These are phyloP conservation scores for Capitella teleta DNA, from an alignment of 1,140 invertebrate genomes.

Conservation along the genomic window DNA sequence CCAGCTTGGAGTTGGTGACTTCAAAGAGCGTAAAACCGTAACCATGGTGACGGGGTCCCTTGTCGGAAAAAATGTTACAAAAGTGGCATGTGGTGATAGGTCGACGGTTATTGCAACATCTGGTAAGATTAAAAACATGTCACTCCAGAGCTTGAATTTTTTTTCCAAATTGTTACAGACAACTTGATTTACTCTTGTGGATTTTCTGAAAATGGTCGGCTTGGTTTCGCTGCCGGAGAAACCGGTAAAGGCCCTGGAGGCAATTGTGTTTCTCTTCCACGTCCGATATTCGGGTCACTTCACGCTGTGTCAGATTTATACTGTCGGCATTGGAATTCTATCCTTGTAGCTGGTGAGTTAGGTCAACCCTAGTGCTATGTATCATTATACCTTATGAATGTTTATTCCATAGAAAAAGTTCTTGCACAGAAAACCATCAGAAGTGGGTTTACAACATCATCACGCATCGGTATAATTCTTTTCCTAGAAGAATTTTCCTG, in stretches of 20 bases:
- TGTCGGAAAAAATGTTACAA: conserved; percentile 32
- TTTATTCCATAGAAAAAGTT: no score
- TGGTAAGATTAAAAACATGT: conserved; percentile 17
- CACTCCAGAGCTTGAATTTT: neutral
- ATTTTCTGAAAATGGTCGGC: conserved; percentile 33
- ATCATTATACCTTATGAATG: no score
- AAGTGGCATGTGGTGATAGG: conserved; percentile 51
- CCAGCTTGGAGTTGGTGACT: conserved; percentile 50
- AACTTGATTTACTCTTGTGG: conserved; percentile 40
- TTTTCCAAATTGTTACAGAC: conserved; percentile 17
- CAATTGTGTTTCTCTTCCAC: conserved; percentile 24
- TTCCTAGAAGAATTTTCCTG: no score
- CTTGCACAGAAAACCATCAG: no score
- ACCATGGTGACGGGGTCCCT: conserved; percentile 47
- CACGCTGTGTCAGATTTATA: conserved; percentile 31
- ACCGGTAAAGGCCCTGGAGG: conserved; percentile 18
- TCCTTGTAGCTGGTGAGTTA: conserved; percentile 39
- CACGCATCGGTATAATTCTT: no score
- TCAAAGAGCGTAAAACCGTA: conserved; percentile 41
- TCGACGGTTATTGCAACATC: conserved; percentile 56
- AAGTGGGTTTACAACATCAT: no score
- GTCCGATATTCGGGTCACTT: conserved; percentile 39
- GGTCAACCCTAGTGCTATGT: no score
- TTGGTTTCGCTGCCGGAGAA: conserved; percentile 21
- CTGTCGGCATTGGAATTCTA: conserved; percentile 31